These are phyloP conservation scores for Coecobrya sp. DNA, from an alignment of 2,888 invertebrate genomes.

Conservation along the genomic window DNA sequence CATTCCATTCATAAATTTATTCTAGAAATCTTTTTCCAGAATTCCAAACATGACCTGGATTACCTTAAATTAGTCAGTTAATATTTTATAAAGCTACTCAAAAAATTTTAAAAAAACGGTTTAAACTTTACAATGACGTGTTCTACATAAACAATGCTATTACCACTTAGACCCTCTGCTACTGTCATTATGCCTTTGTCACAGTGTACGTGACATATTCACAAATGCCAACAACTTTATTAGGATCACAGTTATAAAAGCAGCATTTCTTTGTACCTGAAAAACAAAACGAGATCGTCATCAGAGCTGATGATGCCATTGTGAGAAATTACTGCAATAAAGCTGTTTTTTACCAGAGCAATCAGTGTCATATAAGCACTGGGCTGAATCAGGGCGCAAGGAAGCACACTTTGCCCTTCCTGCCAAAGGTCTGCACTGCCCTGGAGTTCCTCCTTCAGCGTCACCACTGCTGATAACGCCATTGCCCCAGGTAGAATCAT, in stretches of 20 bases:
- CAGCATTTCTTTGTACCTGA: slow-evolving; percentile 76
- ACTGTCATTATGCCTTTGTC: neutral
- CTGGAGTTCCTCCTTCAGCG: slow-evolving; percentile 7
- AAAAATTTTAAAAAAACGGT: no score
- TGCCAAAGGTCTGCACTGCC: slow-evolving; percentile 58
- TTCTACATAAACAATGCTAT: no score
- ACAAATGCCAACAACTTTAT: slow-evolving; percentile 68
- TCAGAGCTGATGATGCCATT: no score
- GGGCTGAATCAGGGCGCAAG: slow-evolving; percentile 13
- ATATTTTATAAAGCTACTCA: no score
- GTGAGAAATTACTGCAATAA: no score
- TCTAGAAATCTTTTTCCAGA: no score
- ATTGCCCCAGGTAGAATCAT: neutral
- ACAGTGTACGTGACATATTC: slow-evolving; percentile 56
- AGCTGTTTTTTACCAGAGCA: slow-evolving; percentile 69
- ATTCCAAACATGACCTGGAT: no score
- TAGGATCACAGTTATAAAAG: slow-evolving; percentile 69
- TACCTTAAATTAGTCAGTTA: no score
- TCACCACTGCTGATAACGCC: slow-evolving; percentile 13
- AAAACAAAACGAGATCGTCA: no score
- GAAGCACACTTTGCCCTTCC: slow-evolving; percentile 46
- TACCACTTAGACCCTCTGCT: neutral
- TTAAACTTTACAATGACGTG: no score
- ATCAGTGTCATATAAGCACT: slow-evolving; percentile 59
- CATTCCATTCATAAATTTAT: no score